These are phyloP conservation scores for Ifrita kowaldi DNA, from an alignment of 2,113 vertebrate genomes.

Conservation along the genomic window DNA sequence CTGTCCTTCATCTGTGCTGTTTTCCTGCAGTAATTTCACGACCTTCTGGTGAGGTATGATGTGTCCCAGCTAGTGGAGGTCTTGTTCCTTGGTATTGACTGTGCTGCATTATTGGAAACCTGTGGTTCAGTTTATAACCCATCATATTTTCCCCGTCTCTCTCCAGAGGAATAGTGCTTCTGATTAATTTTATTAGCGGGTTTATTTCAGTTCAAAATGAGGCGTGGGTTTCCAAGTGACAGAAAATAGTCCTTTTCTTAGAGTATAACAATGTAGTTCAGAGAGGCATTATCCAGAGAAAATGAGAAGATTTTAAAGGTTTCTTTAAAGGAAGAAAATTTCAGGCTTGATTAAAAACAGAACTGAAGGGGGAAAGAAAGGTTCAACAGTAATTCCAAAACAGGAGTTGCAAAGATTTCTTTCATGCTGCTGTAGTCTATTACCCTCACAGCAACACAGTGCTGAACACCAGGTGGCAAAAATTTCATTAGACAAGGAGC, in stretches of 20 bases:
- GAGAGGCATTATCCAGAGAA: constrained; percentile 48
- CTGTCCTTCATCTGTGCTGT: not conserved
- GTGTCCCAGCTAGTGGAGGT: not conserved
- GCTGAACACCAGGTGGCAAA: not conserved
- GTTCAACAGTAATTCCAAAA: not conserved
- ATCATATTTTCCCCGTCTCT: constrained; percentile 19
- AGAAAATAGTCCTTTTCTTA: constrained; percentile 53
- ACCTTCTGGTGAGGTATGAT: not conserved
- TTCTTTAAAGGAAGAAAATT: constrained; percentile 32
- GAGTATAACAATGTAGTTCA: constrained; percentile 30
- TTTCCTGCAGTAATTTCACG: not conserved
- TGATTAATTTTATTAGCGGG: constrained; percentile 64
- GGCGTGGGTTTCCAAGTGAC: constrained; percentile 57
- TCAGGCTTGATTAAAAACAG: constrained; percentile 54
- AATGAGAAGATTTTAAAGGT: constrained; percentile 47
- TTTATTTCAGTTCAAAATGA: constrained; percentile 62
- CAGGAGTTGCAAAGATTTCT: not conserved
- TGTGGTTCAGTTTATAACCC: constrained; percentile 33
- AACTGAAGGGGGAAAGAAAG: not conserved
- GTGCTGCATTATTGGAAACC: not conserved
- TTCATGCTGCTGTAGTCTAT: not conserved
- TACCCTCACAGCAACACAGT: not conserved
- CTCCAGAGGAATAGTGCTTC: constrained; percentile 16
- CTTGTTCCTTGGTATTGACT: not conserved
- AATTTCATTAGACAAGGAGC: not conserved